Evolutionary conservation across 2,113 vertebrate genomes (phyloP), one percentile per base, ranked within the genome.

Genomic region (Motacilla tschutschensis): DNA sequence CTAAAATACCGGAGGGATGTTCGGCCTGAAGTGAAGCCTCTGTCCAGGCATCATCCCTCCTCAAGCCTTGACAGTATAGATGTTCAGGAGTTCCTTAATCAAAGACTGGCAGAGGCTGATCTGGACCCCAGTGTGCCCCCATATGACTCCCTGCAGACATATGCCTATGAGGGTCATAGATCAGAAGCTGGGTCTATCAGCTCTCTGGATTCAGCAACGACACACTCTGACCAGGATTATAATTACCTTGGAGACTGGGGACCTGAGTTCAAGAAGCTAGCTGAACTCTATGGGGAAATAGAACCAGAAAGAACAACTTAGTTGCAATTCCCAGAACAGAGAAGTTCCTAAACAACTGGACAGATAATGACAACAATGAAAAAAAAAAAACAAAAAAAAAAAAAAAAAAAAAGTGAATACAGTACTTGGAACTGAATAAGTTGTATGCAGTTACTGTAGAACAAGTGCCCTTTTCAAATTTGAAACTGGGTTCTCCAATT

Each of bases 81-180:
- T 25, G 98, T 99, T 83, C 98, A 98, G 53, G 97, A 98, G 69
- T 99, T 99, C 85, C 98, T 99, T 91, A 97, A 97, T 85, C 98
- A 98, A 88, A 98, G 98, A 96, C 96, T 99, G 94, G 97, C 94
- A n/a, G 98, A 99, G 91, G 99, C 99, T 5, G 98, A 99, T 90
- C 86, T 97, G 70, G 99, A 99, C 93, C 97, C 96, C 53, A 98
- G 98, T 1, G 98, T 98, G 11, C 99, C 99, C 18, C 99, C 99
- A 0, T 99, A 99, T 76, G 99, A 99, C 96, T 99, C 99, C 20
- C 97, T 99, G 64, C 99, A 99, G 96, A 99, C 98, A 75, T 99
- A 99, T 10, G 98, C 99, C 10, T 99, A 98, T 20, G 99, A 99
- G 92, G 99, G 99, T 43, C 97, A 98, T 79, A 97, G 98, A 26